These are phyloP conservation scores for Mesochorus sp. DNA, from an alignment of 2,888 invertebrate genomes.

Conservation along the genomic window DNA sequence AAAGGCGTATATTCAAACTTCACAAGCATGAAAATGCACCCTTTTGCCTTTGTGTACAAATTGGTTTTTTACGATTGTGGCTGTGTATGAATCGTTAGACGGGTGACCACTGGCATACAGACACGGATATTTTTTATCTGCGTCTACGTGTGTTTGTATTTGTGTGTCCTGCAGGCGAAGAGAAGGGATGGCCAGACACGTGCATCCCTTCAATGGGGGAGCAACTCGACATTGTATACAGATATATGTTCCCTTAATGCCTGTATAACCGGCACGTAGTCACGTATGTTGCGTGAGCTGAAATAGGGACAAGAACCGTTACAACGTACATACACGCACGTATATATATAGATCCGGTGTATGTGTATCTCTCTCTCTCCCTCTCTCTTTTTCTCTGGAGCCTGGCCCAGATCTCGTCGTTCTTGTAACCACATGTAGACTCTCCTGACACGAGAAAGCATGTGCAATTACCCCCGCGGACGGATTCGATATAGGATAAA, in stretches of 20 bases:
- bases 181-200: constrained; percentile 14
- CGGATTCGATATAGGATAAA: background rate
- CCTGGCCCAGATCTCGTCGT: constrained; percentile 1
- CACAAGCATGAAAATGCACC: background rate
- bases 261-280: constrained; percentile 59
- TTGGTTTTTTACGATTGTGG: no score
- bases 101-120: background rate
- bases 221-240: constrained; percentile 22
- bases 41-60: constrained; percentile 3
- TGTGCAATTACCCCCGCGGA: constrained; percentile 13
- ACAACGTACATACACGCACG: background rate
- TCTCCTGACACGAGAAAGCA: constrained; percentile 15
- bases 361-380: background rate
- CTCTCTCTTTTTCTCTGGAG: no score
- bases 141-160: background rate
- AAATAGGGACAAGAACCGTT: constrained; percentile 35
- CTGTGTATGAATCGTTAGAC: no score
- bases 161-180: background rate
- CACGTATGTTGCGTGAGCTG: constrained; percentile 59
- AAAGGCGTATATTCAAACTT: background rate
- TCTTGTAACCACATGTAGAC: constrained; percentile 24
- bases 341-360: background rate
- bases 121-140: background rate
- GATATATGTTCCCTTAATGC: constrained; percentile 46
- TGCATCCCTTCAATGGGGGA: constrained; percentile 20